Conservation (phyloP, 2,888 invertebrate genomes). For the Chloromyia formosa region DNA sequence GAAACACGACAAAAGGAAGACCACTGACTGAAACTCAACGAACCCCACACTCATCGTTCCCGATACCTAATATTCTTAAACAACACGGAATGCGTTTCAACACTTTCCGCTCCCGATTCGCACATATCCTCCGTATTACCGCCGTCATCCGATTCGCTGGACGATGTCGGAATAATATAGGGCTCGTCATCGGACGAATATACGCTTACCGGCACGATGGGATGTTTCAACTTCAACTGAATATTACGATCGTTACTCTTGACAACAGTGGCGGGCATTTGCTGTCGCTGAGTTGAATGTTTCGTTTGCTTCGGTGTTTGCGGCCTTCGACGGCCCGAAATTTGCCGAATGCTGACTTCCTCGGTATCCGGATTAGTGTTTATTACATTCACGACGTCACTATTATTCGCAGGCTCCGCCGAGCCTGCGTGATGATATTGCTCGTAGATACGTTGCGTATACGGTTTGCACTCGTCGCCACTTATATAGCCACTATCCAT, state of each 20-base stretch:
- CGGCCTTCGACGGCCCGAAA: slow-evolving; percentile 1
- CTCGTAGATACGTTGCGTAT: slow-evolving; percentile 65
- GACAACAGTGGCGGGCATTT: slow-evolving; percentile 13
- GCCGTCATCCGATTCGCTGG: slow-evolving; percentile 67
- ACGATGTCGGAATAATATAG: slow-evolving; percentile 48
- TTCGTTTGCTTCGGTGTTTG: slow-evolving; percentile 13
- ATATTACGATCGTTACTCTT: slow-evolving; percentile 19
- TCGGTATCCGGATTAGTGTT: slow-evolving; percentile 58
- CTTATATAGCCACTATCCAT: slow-evolving; percentile 88
- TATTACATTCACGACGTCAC: slow-evolving; percentile 60
- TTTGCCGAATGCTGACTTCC: slow-evolving; percentile 46
- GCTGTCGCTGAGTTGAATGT: slow-evolving; percentile 19
- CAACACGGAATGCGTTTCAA: slow-evolving; percentile 87
- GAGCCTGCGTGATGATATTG: slow-evolving; percentile 62
- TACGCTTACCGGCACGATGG: slow-evolving; percentile 48
- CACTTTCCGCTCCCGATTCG: slow-evolving; percentile 87
- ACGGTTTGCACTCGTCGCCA: slow-evolving; percentile 73
- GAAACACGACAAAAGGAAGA: no score
- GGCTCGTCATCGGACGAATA: slow-evolving; percentile 51
- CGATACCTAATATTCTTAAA: slow-evolving; percentile 76
- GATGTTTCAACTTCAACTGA: slow-evolving; percentile 46
- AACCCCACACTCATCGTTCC: no score
- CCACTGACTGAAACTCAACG: no score
- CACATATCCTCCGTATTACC: slow-evolving; percentile 83
- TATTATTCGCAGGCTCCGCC: slow-evolving; percentile 57